phyloP scores from a whole-genome alignment of 2,888 invertebrate genomes.

The Drosophila rellima region DNA sequence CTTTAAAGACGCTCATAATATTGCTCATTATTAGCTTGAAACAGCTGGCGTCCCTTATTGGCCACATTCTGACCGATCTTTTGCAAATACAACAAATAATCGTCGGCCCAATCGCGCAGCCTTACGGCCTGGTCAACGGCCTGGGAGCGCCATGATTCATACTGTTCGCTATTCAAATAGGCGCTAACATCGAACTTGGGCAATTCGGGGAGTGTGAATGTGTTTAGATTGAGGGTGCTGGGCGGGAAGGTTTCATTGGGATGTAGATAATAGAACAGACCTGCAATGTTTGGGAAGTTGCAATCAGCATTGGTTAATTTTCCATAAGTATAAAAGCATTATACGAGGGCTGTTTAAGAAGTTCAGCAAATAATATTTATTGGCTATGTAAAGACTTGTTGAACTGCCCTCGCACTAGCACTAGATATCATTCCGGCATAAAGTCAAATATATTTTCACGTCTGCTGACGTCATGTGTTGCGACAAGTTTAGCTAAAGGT shows the following conservation, averaged over 20 bases:
- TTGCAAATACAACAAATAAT: constrained; percentile 86
- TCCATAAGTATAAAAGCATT: not conserved
- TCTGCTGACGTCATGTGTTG: constrained; percentile 53
- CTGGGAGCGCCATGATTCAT: constrained; percentile 86
- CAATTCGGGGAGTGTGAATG: constrained; percentile 77
- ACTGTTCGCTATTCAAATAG: constrained; percentile 77
- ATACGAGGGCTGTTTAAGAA: not conserved
- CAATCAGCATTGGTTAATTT: constrained; percentile 32
- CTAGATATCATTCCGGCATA: constrained; percentile 26
- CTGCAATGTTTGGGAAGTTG: constrained; percentile 73
- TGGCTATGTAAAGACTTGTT: too few relatives aligned
- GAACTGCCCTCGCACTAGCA: constrained; percentile 1
- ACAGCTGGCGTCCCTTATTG: constrained; percentile 86
- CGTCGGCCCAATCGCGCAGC: constrained; percentile 85
- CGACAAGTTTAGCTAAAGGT: constrained; percentile 45
- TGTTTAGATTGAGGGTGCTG: constrained; percentile 77
- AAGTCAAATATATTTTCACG: constrained; percentile 30
- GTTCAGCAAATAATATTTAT: too few relatives aligned
- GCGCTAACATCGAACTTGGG: constrained; percentile 80
- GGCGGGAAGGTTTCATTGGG: constrained; percentile 85
- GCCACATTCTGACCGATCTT: constrained; percentile 87
- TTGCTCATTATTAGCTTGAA: constrained; percentile 72
- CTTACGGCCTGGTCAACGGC: constrained; percentile 87
- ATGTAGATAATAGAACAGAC: constrained; percentile 85
- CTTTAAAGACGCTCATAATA: constrained; percentile 79